Percentiles rank a stretch among this genome's conserved stretches.
phyloP scores from a whole-genome alignment of 2,888 invertebrate genomes.

The Synanthedon formicaeformis region DNA sequence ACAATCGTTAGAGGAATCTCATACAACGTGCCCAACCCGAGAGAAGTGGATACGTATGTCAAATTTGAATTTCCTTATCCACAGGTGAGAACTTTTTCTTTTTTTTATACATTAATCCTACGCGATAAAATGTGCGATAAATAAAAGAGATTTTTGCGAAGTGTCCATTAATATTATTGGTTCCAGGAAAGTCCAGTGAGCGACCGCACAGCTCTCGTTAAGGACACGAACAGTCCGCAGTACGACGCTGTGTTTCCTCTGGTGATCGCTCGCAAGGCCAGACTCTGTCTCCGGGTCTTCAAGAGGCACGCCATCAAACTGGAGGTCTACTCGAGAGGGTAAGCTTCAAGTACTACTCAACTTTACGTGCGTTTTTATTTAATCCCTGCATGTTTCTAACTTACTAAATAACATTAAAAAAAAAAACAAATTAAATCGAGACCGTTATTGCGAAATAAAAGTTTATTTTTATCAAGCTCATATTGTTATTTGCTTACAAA shows the following conservation, averaged over 20 bases:
- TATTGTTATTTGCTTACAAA: too few species aligned
- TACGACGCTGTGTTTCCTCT: slow-evolving; percentile 86
- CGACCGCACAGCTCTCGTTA: slow-evolving; percentile 82
- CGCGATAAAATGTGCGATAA: too few species aligned
- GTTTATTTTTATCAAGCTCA: too few species aligned
- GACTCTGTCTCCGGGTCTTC: slow-evolving; percentile 87
- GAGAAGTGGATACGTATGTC: slow-evolving; percentile 93
- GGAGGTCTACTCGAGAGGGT: slow-evolving; percentile 95
- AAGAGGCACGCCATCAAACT: slow-evolving; percentile 91
- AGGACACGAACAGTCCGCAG: slow-evolving; percentile 89
- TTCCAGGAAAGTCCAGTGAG: slow-evolving; percentile 77
- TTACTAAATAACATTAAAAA: too few species aligned
- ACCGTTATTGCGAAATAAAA: too few species aligned
- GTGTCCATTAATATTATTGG: background rate
- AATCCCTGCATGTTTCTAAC: too few species aligned
- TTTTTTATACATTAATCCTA: too few species aligned
- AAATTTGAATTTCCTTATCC: slow-evolving; percentile 94
- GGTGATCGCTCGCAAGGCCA: slow-evolving; percentile 80
- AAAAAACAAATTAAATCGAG: too few species aligned
- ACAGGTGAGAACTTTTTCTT: slow-evolving; percentile 63
- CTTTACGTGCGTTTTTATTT: too few species aligned
- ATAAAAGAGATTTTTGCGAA: background rate
- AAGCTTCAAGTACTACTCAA: too few species aligned
- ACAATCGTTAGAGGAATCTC: slow-evolving; percentile 88
- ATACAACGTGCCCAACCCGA: slow-evolving; percentile 84